Conservation (phyloP, 2,888 invertebrate species). For the Tortricodes alternella region DNA sequence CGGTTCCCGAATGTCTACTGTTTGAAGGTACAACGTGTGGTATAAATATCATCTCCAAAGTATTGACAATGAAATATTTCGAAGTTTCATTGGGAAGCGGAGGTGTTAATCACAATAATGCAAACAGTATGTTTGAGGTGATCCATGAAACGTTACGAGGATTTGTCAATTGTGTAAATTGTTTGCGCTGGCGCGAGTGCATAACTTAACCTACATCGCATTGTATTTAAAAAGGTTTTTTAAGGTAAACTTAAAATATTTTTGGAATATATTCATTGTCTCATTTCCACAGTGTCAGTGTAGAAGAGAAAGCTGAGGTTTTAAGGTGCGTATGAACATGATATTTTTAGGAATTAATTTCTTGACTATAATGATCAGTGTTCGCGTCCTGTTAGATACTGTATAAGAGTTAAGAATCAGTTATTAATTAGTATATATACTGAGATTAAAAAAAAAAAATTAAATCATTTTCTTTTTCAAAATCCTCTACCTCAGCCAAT, state of each 20-base stretch:
- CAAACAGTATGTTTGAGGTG: slow-evolving; percentile 77
- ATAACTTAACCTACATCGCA: slow-evolving; percentile 57
- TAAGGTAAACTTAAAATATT: neutral
- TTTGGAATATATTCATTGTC: neutral
- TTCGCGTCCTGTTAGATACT: too few species aligned
- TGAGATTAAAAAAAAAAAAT: too few species aligned
- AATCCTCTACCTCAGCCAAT: too few species aligned
- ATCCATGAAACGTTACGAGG: slow-evolving; percentile 71
- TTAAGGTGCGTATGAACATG: neutral
- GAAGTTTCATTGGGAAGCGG: slow-evolving; percentile 69
- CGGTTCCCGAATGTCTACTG: slow-evolving; percentile 68
- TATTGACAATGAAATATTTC: slow-evolving; percentile 72
- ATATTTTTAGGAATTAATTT: too few species aligned
- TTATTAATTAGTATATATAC: too few species aligned
- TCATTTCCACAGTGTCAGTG: neutral
- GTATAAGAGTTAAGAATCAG: too few species aligned
- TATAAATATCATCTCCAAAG: slow-evolving; percentile 71
- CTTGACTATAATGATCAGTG: too few species aligned
- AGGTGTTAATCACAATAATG: slow-evolving; percentile 80
- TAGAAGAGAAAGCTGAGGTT: neutral
- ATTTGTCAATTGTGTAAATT: slow-evolving; percentile 77
- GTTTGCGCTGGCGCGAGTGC: slow-evolving; percentile 50
- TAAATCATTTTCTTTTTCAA: too few species aligned
- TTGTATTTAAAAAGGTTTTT: neutral
- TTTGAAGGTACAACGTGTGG: slow-evolving; percentile 52